These are phyloP conservation scores for Takifugu rubripes DNA, from an alignment of 2,797 vertebrate species.

Conservation along the genomic window DNA sequence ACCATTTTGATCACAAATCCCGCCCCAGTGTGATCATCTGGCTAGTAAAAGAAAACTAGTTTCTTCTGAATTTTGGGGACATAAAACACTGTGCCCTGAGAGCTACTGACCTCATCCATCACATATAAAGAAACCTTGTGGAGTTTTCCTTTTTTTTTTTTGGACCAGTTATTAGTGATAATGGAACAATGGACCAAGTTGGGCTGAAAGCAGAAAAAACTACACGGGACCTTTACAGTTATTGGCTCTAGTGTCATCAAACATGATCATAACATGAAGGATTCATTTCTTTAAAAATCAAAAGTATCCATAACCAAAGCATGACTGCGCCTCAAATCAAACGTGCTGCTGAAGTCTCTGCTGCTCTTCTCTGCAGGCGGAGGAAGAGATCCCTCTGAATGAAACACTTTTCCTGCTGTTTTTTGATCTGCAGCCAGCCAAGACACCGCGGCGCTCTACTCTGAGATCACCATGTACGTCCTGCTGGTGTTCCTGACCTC, in stretches of 20 bases:
- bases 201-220: conserved; percentile 1
- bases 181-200: neutral
- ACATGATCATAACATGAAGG: too few species aligned
- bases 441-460: conserved; percentile 86
- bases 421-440: conserved; percentile 75
- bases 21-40: too few species aligned
- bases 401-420: conserved; percentile 34
- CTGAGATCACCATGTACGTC: conserved; percentile 97
- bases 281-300: too few species aligned
- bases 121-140: conserved; percentile 32
- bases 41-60: too few species aligned
- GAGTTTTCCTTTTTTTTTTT: conserved; percentile 14
- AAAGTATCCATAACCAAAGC: conserved; percentile 1
- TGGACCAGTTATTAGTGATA: too few species aligned
- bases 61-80: too few species aligned
- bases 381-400: conserved; percentile 32
- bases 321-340: conserved; percentile 6
- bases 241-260: conserved; percentile 2
- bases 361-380: neutral
- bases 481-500: conserved; percentile 92
- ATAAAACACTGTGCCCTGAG: conserved; percentile 15
- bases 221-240: conserved; percentile 34
- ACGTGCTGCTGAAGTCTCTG: conserved; percentile 3
- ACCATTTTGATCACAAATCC: too few species aligned
- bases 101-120: conserved; percentile 50